These are phyloP conservation scores for Campoplex nolae DNA, from an alignment of 2,888 invertebrate species.

Conservation along the genomic window DNA sequence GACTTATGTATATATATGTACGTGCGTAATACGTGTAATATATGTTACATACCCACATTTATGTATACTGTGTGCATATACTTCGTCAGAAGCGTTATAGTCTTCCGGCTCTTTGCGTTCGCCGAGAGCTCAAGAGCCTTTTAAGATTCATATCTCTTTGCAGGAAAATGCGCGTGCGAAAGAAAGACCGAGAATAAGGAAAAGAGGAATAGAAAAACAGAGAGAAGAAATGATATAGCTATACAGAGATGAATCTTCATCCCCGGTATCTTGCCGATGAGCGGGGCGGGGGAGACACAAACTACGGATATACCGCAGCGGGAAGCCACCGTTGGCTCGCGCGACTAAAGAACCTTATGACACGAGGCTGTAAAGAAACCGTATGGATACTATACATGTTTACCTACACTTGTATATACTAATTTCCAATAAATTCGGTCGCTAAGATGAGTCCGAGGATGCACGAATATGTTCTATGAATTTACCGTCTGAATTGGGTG, in stretches of 20 bases:
- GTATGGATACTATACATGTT: neutral
- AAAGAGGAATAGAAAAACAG: constrained; percentile 28
- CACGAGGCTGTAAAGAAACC: constrained; percentile 44
- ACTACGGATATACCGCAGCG: constrained; percentile 61
- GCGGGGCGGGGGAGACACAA: constrained; percentile 54
- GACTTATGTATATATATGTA: neutral
- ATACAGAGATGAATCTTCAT: constrained; percentile 63
- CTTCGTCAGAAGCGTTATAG: constrained; percentile 67
- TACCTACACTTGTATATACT: neutral
- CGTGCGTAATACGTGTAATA: constrained; percentile 35
- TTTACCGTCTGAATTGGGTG: neutral
- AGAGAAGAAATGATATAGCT: neutral
- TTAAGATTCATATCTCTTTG: constrained; percentile 67
- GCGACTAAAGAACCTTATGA: constrained; percentile 58
- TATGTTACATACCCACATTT: neutral
- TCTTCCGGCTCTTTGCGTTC: constrained; percentile 68
- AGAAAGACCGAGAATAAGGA: constrained; percentile 26
- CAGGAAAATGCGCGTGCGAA: constrained; percentile 52
- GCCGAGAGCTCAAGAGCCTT: constrained; percentile 65
- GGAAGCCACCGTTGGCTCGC: constrained; percentile 62
- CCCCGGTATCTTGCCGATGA: constrained; percentile 52
- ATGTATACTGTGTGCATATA: constrained; percentile 30
- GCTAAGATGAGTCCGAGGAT: neutral
- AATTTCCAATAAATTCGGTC: neutral
- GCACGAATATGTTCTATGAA: neutral